phyloP scores from a whole-genome alignment of 2,888 invertebrate species.

The Zaprionus lineosus region DNA sequence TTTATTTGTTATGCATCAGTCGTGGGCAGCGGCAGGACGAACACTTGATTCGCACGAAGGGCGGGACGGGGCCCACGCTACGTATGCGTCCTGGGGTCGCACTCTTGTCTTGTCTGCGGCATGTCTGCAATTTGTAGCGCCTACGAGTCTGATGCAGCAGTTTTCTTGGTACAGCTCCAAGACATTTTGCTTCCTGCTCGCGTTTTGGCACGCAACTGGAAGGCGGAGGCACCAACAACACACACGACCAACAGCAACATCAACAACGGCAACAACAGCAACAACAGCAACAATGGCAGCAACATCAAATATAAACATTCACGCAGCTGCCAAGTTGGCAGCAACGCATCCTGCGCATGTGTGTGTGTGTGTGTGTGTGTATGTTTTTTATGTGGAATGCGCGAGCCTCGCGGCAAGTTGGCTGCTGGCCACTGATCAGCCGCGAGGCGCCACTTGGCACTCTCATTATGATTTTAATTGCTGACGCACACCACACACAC shows the following conservation, averaged over 20 bases:
- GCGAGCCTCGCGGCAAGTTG: conserved; percentile 60
- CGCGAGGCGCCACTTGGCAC: conserved; percentile 58
- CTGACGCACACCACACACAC: conserved; percentile 74
- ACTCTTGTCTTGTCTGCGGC: conserved; percentile 32
- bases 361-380: conserved; percentile 30
- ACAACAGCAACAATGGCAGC: neutral
- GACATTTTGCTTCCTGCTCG: conserved; percentile 38
- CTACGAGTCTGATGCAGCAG: conserved; percentile 80
- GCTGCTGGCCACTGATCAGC: conserved; percentile 63
- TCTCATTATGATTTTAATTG: conserved; percentile 79
- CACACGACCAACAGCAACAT: conserved; percentile 15
- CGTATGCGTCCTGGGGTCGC: conserved; percentile 59
- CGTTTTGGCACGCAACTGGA: conserved; percentile 41
- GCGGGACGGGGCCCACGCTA: too few species aligned
- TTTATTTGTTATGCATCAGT: conserved; percentile 70
- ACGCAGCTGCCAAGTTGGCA: conserved; percentile 56
- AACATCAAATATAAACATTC: conserved; percentile 51
- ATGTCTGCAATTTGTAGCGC: conserved; percentile 79
- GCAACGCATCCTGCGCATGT: conserved; percentile 49
- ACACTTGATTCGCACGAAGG: conserved; percentile 30
- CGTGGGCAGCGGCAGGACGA: conserved; percentile 10
- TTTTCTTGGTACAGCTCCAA: conserved; percentile 51
- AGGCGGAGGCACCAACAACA: neutral
- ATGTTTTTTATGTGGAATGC: conserved; percentile 50
- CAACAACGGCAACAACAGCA: conserved; percentile 1